Evolutionary conservation across 2,797 vertebrate genomes (phyloP).

Genomic region (Philypnodon macrostomus): DNA sequence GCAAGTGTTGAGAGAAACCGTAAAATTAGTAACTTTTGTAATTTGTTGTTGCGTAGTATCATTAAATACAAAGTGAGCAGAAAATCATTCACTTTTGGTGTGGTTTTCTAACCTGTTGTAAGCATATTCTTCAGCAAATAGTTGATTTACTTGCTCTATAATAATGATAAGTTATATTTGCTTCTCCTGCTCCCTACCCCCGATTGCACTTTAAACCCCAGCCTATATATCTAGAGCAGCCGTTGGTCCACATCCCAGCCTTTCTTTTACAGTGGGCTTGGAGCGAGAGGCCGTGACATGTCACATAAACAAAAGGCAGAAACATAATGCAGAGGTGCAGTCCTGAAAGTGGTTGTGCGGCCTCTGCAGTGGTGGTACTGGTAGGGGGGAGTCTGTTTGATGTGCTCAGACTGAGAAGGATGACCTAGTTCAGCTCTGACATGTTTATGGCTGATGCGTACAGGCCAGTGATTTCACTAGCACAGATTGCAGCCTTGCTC

Average conservation of each 20-base stretch:
- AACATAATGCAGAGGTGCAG: slow-evolving; percentile 44
- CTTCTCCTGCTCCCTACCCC: too few species aligned
- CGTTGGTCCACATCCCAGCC: slow-evolving; percentile 5
- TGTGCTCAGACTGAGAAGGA: slow-evolving; percentile 48
- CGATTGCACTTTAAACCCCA: slow-evolving; percentile 2
- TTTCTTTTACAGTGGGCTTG: slow-evolving; percentile 10
- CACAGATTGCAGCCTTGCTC: slow-evolving; percentile 68
- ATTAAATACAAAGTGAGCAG: too few species aligned
- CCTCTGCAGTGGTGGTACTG: slow-evolving; percentile 15
- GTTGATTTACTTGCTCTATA: too few species aligned
- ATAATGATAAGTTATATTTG: too few species aligned
- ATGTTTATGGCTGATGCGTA: slow-evolving; percentile 74
- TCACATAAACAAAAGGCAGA: slow-evolving; percentile 37
- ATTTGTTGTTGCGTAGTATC: too few species aligned
- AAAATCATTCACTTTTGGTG: too few species aligned
- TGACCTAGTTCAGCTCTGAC: slow-evolving; percentile 75
- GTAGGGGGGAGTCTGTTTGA: slow-evolving; percentile 54
- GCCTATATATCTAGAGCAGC: slow-evolving; percentile 16
- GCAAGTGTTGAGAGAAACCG: background rate
- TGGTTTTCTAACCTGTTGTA: too few species aligned
- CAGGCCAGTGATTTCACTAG: slow-evolving; percentile 68
- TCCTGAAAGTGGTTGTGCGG: slow-evolving; percentile 26
- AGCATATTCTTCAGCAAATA: too few species aligned
- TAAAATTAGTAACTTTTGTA: too few species aligned
- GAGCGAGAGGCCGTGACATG: slow-evolving; percentile 47